Conservation (phyloP, 2,888 invertebrate species). For the Eledona agricola region DNA sequence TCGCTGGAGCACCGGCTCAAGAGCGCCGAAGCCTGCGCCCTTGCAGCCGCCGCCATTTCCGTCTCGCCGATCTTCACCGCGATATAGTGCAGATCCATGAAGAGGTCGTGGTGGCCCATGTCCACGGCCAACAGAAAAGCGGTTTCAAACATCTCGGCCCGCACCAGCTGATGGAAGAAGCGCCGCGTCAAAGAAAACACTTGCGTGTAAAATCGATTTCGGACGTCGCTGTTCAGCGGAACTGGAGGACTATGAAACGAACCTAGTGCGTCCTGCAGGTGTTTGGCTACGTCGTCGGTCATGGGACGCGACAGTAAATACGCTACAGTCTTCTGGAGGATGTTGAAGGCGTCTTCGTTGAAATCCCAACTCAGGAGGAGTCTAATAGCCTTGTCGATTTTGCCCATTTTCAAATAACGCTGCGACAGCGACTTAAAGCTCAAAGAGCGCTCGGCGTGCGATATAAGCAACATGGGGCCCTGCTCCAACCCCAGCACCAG, state of each 20-base stretch:
- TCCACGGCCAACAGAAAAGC: constrained; percentile 88
- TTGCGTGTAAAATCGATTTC: constrained; percentile 76
- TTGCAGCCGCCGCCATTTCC: constrained; percentile 75
- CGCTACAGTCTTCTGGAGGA: constrained; percentile 77
- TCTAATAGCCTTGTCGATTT: constrained; percentile 75
- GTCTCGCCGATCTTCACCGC: constrained; percentile 70
- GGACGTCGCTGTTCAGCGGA: constrained; percentile 72
- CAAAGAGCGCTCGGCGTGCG: constrained; percentile 53
- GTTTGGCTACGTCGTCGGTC: constrained; percentile 69
- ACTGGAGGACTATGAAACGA: constrained; percentile 79
- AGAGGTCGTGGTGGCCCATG: constrained; percentile 85
- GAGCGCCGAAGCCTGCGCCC: constrained; percentile 70
- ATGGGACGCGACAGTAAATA: constrained; percentile 69
- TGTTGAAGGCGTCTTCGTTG: constrained; percentile 77
- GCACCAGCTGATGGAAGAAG: constrained; percentile 86
- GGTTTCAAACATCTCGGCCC: constrained; percentile 79
- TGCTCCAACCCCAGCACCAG: constrained; percentile 69
- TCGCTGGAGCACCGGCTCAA: constrained; percentile 60
- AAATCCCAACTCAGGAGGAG: constrained; percentile 74
- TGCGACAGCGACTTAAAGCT: constrained; percentile 51
- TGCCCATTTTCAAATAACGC: constrained; percentile 71
- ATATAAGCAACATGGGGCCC: constrained; percentile 66
- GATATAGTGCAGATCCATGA: constrained; percentile 82
- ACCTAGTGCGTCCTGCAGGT: constrained; percentile 81
- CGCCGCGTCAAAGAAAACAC: constrained; percentile 84